A percentile compares a stretch with the other conserved stretches of the same genome.
Evolutionary conservation across 2,797 vertebrate species (phyloP).

Genomic region (Tamandua tetradactyla): DNA sequence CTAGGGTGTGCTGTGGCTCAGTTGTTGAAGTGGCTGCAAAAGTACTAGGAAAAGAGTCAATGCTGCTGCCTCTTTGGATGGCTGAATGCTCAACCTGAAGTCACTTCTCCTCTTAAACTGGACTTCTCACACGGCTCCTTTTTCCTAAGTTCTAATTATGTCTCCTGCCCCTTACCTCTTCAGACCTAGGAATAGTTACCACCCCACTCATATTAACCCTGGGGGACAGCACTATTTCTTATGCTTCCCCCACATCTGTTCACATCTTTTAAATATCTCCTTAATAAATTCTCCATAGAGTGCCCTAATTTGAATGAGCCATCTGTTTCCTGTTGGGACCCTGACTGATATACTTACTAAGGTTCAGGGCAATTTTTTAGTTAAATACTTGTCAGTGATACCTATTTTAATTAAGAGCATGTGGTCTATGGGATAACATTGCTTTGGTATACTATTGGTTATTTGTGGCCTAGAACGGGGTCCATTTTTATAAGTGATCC

Average conservation of each 20-base stretch:
- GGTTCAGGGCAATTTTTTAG: background rate
- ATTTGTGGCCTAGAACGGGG: background rate
- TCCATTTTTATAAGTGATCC: conserved; percentile 38
- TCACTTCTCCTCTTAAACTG: background rate
- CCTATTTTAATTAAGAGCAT: conserved; percentile 12
- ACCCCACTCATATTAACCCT: background rate
- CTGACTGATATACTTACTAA: background rate
- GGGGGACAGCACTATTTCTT: background rate
- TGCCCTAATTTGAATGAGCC: background rate
- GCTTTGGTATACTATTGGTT: background rate
- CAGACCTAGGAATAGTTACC: background rate
- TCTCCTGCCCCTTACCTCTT: background rate
- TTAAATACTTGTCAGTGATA: conserved; percentile 40
- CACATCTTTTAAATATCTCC: background rate
- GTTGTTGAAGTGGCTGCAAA: background rate
- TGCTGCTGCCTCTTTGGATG: background rate
- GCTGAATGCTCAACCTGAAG: background rate
- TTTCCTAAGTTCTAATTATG: background rate
- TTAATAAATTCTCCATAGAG: background rate
- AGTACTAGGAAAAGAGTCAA: background rate
- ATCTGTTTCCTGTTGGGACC: background rate
- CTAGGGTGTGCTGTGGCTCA: background rate
- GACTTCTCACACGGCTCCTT: background rate
- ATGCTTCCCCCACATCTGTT: background rate
- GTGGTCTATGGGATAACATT: background rate